Base-by-base conservation (phyloP, 2,888 invertebrate genomes). In the Galerucella nymphaeae region DNA sequence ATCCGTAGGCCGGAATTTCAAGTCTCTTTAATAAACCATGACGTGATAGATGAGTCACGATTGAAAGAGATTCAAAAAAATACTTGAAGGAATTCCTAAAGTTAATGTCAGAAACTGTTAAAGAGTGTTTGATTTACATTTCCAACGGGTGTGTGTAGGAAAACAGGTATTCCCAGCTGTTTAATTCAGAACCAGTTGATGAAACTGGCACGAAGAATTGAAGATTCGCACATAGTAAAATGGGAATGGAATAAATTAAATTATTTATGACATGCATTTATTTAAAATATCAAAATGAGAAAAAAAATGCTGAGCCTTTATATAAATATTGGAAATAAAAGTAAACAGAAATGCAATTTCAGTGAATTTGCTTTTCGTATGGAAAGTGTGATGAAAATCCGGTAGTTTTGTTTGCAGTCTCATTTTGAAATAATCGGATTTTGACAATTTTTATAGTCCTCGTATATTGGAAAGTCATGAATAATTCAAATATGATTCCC, bases 21-120 rank as follows among this genome's bases (percentile, higher is more conserved):
- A 61, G 16, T 61, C 61, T 38, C 41, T 42, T 18, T 42, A 62
- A 62, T 62, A 42, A 62, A 62, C 42, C 38, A 23, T 62, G 61
- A 62, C 41, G 41, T 42, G 41, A 62, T 16, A 42, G 61, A 62
- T 62, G 61, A 62, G 61, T 62, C 61, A 62, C 41, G 42, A 62
- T 16, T 38, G 41, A 11, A 41, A 42, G 16, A 18, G 42, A 62
- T 42, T 42, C 1, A 62, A 41, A 16, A 16, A 41, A 62, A 62
- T 18, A 10, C 16, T 18, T 16, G 18, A 41, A 42, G 61, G 61
- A 62, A 62, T 62, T 42, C 61, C 41, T 41, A 61, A 61, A 50
- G 50, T 50, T 14, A 16, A 8, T 53, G 53, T 53, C n/a, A 18
- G 18, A 53, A 53, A 53, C 18, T 16, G 16, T 53, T 53, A 53